Conservation (phyloP, 92 coral and sea anemone species). For the Paragorgia papillata region DNA sequence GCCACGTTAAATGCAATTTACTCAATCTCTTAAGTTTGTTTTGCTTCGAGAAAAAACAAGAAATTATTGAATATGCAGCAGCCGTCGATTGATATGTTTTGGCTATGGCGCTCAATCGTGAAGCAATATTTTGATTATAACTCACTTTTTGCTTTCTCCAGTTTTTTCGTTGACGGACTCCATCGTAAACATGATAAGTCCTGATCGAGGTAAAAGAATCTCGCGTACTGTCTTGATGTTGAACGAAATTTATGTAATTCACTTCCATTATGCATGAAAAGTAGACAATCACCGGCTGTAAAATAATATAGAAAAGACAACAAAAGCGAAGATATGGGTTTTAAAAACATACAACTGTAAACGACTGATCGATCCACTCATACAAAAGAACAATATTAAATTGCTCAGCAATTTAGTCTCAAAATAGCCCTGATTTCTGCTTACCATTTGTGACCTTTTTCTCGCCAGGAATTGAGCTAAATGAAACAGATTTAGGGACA, state of each 20-base stretch:
- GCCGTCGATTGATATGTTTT: not conserved
- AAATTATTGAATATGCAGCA: too few relatives aligned
- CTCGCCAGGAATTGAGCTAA: conserved; percentile 95
- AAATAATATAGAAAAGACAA: not conserved
- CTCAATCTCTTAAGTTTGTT: not conserved
- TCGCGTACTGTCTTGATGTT: conserved; percentile 83
- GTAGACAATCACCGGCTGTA: conserved; percentile 91
- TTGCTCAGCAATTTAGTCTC: not conserved
- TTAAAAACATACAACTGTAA: not conserved
- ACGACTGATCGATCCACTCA: not conserved
- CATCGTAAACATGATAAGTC: conserved; percentile 80
- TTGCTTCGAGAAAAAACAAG: too few relatives aligned
- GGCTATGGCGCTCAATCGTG: not conserved
- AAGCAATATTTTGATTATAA: conserved; percentile 23
- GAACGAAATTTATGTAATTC: conserved; percentile 97
- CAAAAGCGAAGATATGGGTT: not conserved
- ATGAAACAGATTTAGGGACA: conserved; percentile 91
- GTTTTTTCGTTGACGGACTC: conserved; percentile 96
- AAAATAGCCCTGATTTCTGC: conserved; percentile 29
- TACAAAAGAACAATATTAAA: not conserved
- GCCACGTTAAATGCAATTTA: not conserved
- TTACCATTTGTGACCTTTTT: conserved; percentile 93
- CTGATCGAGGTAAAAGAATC: conserved; percentile 89
- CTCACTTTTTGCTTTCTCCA: conserved; percentile 97
- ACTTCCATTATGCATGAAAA: conserved; percentile 94